Conservation (phyloP, 2,888 invertebrate species). For the Gastrophysa polygoni region DNA sequence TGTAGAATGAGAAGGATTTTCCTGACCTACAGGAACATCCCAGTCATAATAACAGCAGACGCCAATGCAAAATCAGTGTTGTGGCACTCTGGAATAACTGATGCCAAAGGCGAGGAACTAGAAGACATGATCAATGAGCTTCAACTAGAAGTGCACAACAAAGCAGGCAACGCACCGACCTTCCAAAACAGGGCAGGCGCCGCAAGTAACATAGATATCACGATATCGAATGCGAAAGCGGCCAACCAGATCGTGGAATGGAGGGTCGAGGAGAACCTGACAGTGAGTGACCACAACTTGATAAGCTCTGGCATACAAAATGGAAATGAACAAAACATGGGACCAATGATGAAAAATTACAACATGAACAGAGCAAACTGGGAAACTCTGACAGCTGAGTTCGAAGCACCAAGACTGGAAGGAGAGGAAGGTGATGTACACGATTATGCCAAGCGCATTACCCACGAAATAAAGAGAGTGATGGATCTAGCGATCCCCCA, state of each 20-base stretch:
- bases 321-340: background rate
- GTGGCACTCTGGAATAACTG: too few species aligned
- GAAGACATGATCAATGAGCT: conserved; percentile 2
- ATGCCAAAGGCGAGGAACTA: background rate
- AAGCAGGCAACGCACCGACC: conserved; percentile 3
- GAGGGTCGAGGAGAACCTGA: background rate
- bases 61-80: conserved; percentile 11
- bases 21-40: background rate
- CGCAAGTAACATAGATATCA: conserved; percentile 7
- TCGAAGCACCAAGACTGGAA: too few species aligned
- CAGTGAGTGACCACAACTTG: conserved; percentile 6
- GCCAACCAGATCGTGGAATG: background rate
- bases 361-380: conserved; percentile 5
- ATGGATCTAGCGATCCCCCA: background rate
- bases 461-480: background rate
- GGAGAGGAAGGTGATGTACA: too few species aligned
- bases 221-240: conserved; percentile 1
- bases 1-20: background rate
- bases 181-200: conserved; percentile 6
- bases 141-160: background rate
- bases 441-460: too few species aligned
- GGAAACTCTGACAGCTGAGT: background rate
- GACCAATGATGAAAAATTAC: background rate
- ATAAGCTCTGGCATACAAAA: background rate
- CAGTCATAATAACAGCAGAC: background rate